Percentiles rank a stretch among this genome's conserved stretches.
Evolutionary conservation across 2,888 invertebrate genomes (phyloP).

Genomic region (Arctia plantaginis): DNA sequence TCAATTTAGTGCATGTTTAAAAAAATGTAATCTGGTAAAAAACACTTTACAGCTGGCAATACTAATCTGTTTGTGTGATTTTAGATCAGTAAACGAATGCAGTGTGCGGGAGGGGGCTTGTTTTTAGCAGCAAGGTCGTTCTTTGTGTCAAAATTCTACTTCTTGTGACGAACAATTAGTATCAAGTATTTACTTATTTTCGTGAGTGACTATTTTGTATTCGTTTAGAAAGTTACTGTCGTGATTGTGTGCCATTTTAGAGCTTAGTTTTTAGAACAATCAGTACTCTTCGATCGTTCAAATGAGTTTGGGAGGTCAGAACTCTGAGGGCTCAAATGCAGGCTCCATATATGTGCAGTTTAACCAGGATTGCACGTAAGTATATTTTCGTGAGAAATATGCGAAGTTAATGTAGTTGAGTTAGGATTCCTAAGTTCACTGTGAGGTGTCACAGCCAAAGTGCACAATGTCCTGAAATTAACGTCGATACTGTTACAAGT

Average conservation of each 20-base stretch:
- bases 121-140: constrained; percentile 88
- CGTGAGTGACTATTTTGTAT: constrained; percentile 77
- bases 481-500: constrained; percentile 52
- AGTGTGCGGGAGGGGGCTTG: constrained; percentile 80
- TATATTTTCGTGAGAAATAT: constrained; percentile 54
- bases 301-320: constrained; percentile 93
- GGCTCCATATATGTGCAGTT: constrained; percentile 98
- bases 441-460: constrained; percentile 50
- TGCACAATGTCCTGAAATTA: constrained; percentile 61
- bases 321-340: constrained; percentile 91
- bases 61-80: background rate
- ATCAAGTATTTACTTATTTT: constrained; percentile 72
- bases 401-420: background rate
- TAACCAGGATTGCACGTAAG: constrained; percentile 99
- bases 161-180: constrained; percentile 77
- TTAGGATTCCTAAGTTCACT: background rate
- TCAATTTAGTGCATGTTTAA: too few species aligned
- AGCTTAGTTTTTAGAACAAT: constrained; percentile 69
- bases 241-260: constrained; percentile 75
- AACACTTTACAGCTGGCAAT: background rate
- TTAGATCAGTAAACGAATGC: constrained; percentile 19
- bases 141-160: constrained; percentile 87
- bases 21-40: background rate
- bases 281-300: constrained; percentile 86
- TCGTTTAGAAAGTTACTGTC: constrained; percentile 65